Evolutionary conservation across 2,888 invertebrate species (phyloP), one percentile per base, ranked within the genome.

Genomic region (Athripsodes cinereus): DNA sequence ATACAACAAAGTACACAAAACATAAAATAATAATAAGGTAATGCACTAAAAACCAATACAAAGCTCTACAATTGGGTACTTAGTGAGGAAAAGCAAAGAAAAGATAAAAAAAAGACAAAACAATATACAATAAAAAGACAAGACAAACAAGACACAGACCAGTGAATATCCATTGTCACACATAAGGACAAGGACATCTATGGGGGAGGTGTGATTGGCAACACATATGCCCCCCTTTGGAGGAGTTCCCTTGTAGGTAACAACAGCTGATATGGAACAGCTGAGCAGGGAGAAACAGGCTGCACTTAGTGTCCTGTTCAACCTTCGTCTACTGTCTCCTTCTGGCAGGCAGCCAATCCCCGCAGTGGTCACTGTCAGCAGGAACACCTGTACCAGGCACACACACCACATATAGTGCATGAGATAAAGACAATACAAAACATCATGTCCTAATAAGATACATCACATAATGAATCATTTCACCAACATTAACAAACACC

Each of bases 161-260:
- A 99, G 79, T 49, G 97, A 96, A 76, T 98, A 99, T 70, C 92
- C 90, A 71, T 94, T 94, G 78, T 99, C 98, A 74, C 94, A 94
- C 85, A 96, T 95, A 55, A 99, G 83, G 65, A 99, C 90, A 66
- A 98, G 84, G 57, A 94, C 96, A 75, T 99, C 99, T 65, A 99
- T 96, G 2, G 99, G 99, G 63, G 96, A 96, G 3, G 99, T 99
- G 99, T 99, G 51, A 98, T 98, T 57, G 51, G 57, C 57, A 40
- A 57, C 22, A 99, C 99, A 78, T 97, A 98, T 68, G 98, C 98
- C 47, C 86, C 86, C 64, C 75, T 79, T 31, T 96, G 96, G 66
- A 85, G 84, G 73, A 95, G 92, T 71, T 94, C 88, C 91, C 75
- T 94, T 91, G 74, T 92, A 92, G 22, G 85, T 88, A 66, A 92